These are phyloP conservation scores for Platysternon megacephalum DNA, from an alignment of 2,113 vertebrate species.

Conservation along the genomic window DNA sequence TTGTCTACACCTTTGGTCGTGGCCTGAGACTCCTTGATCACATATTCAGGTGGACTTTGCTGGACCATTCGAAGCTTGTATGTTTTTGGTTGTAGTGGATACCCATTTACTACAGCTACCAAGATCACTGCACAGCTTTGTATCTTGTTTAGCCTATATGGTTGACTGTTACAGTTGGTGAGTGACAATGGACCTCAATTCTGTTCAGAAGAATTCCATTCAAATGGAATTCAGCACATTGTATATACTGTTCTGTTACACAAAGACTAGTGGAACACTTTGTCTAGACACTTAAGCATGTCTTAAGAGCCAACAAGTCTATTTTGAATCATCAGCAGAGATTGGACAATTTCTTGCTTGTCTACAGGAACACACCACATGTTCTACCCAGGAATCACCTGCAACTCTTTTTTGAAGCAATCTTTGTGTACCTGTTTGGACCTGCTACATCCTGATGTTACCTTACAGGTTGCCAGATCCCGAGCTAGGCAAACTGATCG, in stretches of 20 bases:
- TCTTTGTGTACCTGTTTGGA: not conserved
- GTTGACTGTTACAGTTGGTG: not conserved
- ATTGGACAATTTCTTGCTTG: not conserved
- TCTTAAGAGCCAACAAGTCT: not conserved
- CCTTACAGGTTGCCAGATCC: not conserved
- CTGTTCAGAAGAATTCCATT: not conserved
- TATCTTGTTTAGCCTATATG: not conserved
- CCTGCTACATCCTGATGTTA: not conserved
- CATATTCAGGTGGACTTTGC: not conserved
- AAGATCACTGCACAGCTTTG: not conserved
- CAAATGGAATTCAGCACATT: not conserved
- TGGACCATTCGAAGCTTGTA: not conserved
- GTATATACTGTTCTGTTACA: not conserved
- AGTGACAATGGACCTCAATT: not conserved
- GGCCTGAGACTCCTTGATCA: not conserved
- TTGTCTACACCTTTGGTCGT: not conserved
- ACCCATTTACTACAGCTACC: not conserved
- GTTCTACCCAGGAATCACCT: not conserved
- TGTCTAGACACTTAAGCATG: not conserved
- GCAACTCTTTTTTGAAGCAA: not conserved
- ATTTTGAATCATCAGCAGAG: not conserved
- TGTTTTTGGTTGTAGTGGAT: not conserved
- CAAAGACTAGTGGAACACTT: not conserved
- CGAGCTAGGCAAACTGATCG: not conserved
- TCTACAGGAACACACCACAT: not conserved